phyloP scores from a whole-genome alignment of 2,888 invertebrate species.

The Xiphydria camelus region DNA sequence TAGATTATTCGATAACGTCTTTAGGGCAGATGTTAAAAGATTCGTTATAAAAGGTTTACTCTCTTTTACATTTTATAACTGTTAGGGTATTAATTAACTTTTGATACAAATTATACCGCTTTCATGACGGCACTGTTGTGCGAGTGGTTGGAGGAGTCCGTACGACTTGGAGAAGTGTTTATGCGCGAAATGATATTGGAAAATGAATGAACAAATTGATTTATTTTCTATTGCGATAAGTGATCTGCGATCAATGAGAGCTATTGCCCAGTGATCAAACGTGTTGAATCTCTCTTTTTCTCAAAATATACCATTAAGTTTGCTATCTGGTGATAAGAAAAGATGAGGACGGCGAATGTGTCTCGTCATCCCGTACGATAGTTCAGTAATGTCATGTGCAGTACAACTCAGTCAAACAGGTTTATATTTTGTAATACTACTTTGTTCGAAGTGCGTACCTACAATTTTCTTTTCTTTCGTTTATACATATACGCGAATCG shows the following conservation, averaged over 20 bases:
- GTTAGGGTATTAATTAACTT: no score
- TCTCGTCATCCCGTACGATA: no score
- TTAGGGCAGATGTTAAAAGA: not conserved
- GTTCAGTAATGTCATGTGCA: no score
- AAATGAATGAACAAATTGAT: conserved; percentile 6
- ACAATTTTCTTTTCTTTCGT: conserved; percentile 32
- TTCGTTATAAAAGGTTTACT: conserved; percentile 1
- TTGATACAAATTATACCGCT: no score
- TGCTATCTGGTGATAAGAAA: conserved; percentile 22
- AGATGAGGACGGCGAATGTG: conserved; percentile 21
- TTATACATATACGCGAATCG: conserved; percentile 19
- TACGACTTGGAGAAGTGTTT: conserved; percentile 2
- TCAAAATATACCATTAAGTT: conserved; percentile 28
- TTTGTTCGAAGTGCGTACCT: conserved; percentile 26
- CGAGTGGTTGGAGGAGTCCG: conserved; percentile 2
- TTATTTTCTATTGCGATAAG: conserved; percentile 25
- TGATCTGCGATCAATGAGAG: conserved; percentile 31
- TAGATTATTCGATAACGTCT: not conserved
- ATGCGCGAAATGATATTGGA: not conserved
- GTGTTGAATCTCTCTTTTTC: conserved; percentile 12
- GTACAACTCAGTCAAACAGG: no score
- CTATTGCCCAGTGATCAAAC: conserved; percentile 34
- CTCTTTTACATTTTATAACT: conserved; percentile 2
- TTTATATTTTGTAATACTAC: conserved; percentile 41
- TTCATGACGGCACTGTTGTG: conserved; percentile 3